phyloP scores from a whole-genome alignment of 1,140 invertebrate species.

The Apis laboriosa region DNA sequence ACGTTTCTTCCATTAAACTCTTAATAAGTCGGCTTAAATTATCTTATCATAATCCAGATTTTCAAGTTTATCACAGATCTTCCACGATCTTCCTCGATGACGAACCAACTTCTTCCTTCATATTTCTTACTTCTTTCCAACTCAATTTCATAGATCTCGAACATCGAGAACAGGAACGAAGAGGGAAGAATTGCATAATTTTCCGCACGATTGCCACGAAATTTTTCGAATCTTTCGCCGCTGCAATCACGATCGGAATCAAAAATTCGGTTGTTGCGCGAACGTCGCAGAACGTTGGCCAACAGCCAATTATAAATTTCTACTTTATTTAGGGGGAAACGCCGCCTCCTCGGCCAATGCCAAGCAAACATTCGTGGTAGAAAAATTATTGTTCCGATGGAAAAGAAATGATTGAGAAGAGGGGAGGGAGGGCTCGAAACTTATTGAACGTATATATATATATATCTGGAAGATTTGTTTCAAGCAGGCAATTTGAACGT shows the following conservation, averaged over 20 bases:
- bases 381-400: slow-evolving; percentile 30
- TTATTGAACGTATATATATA: slow-evolving; percentile 17
- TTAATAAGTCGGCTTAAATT: background rate
- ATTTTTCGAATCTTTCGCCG: background rate
- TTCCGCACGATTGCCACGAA: background rate
- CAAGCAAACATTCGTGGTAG: background rate
- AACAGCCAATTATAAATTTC: slow-evolving; percentile 69
- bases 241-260: slow-evolving; percentile 26
- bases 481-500: slow-evolving; percentile 19
- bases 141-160: background rate
- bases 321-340: slow-evolving; percentile 62
- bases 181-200: background rate
- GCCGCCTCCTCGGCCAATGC: slow-evolving; percentile 27
- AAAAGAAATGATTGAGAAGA: slow-evolving; percentile 7
- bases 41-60: slow-evolving; percentile 5
- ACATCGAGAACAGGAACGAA: background rate
- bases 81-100: too few species aligned
- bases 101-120: too few species aligned
- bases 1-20: background rate
- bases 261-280: slow-evolving; percentile 29
- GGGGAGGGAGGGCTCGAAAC: background rate
- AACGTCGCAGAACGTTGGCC: slow-evolving; percentile 62
- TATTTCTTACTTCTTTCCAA: background rate
- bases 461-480: slow-evolving; percentile 3
- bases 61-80: background rate